Percentiles rank a stretch among this genome's conserved stretches.
Conservation (phyloP, 2,113 vertebrate genomes). For the Pedetes capensis region DNA sequence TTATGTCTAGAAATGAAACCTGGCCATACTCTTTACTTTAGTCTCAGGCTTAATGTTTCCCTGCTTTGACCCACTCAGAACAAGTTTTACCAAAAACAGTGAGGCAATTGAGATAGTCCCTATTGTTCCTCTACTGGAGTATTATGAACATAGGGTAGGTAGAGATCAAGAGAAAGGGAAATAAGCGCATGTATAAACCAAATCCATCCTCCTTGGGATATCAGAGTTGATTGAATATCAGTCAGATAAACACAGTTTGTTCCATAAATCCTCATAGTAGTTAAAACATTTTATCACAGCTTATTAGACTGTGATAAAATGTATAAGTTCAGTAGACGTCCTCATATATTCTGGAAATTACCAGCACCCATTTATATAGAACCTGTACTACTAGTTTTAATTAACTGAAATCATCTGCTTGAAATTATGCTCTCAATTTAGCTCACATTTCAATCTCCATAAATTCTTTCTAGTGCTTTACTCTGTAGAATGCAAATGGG, state of each 20-base stretch:
- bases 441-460: constrained; percentile 79
- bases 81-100: neutral
- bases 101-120: neutral
- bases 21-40: neutral
- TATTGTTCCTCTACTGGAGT: neutral
- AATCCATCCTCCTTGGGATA: neutral
- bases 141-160: neutral
- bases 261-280: constrained; percentile 52
- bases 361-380: constrained; percentile 72
- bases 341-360: constrained; percentile 76
- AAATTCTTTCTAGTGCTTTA: constrained; percentile 67
- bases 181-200: neutral
- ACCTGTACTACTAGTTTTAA: constrained; percentile 75
- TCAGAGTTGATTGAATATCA: constrained; percentile 29
- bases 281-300: constrained; percentile 68
- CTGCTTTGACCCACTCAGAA: neutral
- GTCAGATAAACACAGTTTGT: constrained; percentile 44
- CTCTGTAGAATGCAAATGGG: constrained; percentile 63
- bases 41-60: neutral
- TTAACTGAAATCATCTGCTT: constrained; percentile 80
- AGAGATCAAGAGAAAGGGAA: neutral
- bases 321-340: constrained; percentile 64
- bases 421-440: constrained; percentile 77
- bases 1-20: neutral
- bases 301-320: constrained; percentile 75